phyloP scores from a whole-genome alignment of 2,113 vertebrate species.

The Asarcornis scutulata region DNA sequence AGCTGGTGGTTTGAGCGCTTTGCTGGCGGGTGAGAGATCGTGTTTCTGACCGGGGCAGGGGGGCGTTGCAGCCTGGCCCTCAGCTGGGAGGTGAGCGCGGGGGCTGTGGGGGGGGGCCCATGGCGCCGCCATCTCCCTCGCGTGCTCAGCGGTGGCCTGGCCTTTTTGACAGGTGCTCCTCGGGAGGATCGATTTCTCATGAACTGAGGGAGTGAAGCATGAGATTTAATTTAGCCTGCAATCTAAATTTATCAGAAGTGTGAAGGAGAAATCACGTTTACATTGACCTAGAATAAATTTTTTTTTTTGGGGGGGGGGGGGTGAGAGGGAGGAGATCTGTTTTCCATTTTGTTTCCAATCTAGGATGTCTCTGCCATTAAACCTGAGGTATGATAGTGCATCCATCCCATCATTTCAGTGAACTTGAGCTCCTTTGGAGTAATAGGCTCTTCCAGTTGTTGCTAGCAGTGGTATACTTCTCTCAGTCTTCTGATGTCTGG shows the following conservation, averaged over 20 bases:
- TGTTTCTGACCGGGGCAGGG: background rate
- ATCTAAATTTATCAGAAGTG: background rate
- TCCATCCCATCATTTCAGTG: background rate
- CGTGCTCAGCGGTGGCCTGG: background rate
- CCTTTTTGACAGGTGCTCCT: accelerated
- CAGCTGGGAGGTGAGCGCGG: accelerated
- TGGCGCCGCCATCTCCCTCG: accelerated
- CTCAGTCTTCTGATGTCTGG: background rate
- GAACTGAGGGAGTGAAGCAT: background rate
- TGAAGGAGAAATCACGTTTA: background rate
- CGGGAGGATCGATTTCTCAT: background rate
- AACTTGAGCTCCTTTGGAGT: background rate
- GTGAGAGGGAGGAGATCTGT: no score
- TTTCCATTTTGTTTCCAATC: background rate
- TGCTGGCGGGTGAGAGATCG: background rate
- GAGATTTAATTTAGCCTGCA: background rate
- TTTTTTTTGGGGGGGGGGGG: no score
- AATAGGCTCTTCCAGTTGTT: background rate
- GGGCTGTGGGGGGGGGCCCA: background rate
- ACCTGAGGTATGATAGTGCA: background rate
- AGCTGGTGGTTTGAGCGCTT: background rate
- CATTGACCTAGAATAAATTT: background rate
- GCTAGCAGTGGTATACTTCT: background rate
- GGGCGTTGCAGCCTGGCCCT: accelerated
- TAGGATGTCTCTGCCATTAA: background rate